phyloP scores from a whole-genome alignment of 2,797 vertebrate species.

The Fistularia commersonii region DNA sequence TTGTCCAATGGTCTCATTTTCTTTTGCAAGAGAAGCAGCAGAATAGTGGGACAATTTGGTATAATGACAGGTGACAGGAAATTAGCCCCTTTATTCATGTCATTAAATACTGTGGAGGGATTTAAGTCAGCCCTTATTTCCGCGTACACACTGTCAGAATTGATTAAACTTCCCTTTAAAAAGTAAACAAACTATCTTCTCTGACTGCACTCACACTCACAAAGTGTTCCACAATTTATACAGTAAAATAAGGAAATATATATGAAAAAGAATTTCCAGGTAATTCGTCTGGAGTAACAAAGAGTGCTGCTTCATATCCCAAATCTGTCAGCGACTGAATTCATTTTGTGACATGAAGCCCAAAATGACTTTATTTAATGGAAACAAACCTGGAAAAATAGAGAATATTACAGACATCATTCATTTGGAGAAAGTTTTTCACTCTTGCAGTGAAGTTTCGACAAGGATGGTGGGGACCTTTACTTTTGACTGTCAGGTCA shows the following conservation, averaged over 20 bases:
- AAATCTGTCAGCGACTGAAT: conserved; percentile 41
- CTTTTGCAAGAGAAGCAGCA: no score
- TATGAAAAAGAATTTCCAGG: conserved; percentile 34
- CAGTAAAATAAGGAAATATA: conserved; percentile 10
- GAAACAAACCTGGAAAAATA: conserved; percentile 46
- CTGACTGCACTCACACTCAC: not conserved
- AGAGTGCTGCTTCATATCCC: conserved; percentile 14
- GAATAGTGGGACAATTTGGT: not conserved
- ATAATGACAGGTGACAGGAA: conserved; percentile 12
- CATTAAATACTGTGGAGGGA: conserved; percentile 13
- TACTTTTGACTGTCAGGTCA: conserved; percentile 40
- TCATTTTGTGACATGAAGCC: conserved; percentile 21
- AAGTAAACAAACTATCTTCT: conserved; percentile 9
- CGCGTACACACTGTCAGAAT: conserved; percentile 5
- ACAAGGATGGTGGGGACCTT: conserved; percentile 19
- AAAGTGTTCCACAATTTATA: conserved; percentile 2
- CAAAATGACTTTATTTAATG: conserved; percentile 26
- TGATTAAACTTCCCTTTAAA: conserved; percentile 22
- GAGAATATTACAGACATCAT: conserved; percentile 16
- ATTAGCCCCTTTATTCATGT: conserved; percentile 5
- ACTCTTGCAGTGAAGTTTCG: conserved; percentile 30
- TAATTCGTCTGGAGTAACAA: conserved; percentile 36
- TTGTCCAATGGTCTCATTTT: not conserved
- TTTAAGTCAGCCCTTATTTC: conserved; percentile 21
- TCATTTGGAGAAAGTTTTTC: conserved; percentile 17